Base-by-base conservation (phyloP, 1,140 invertebrate genomes). In the Neodiprion virginianus region DNA sequence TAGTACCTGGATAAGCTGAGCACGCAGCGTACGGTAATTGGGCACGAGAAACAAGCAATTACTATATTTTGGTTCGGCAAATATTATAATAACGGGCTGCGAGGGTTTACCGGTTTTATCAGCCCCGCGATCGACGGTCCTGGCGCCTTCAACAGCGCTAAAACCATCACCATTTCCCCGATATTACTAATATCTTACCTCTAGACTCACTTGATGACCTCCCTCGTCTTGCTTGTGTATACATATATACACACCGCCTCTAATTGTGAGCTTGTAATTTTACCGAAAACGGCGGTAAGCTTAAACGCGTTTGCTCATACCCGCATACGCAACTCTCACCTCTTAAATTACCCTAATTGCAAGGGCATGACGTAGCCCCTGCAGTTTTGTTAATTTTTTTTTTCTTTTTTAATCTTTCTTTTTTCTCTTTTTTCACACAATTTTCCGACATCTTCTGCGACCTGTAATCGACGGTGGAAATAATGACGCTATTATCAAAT, bases 61-160 rank as follows among this genome's bases (percentile, higher is more conserved):
- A 84, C 81, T 83, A 83, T 83, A 82, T 83, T 84, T 84, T 81
- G 79, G 74, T 78, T 84, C 79, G 79, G 82, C 82, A 84, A 84
- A 84, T 84, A 84, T 84, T 84, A 83, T 84, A 83, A 84, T 83
- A 84, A 83, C 74, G 80, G 79, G 78, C 75, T 78, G 77, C 74
- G 77, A 68, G 75, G 82, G 81, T 83, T 84, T 82, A 83, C 76
- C 80, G 75, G 81, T 79, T 84, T 40, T 84, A 83, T 84, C 82
- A 77, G 77, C 74, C 78, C 79, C 82, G 78, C 75, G 80, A 84
- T 84, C 83, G 72, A 74, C 77, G 71, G 78, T 71, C 70, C 76
- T 83, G 83, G 83, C 83, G 83, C 82, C 79, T 83, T 81, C 75
- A 77, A 78, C 79, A 82, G 80, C 80, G 80, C 79, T 81, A 84